Percentiles rank a stretch among this genome's conserved stretches.
Evolutionary conservation across 1,140 invertebrate species (phyloP).

Genomic region (Acromyrmex charruanus): DNA sequence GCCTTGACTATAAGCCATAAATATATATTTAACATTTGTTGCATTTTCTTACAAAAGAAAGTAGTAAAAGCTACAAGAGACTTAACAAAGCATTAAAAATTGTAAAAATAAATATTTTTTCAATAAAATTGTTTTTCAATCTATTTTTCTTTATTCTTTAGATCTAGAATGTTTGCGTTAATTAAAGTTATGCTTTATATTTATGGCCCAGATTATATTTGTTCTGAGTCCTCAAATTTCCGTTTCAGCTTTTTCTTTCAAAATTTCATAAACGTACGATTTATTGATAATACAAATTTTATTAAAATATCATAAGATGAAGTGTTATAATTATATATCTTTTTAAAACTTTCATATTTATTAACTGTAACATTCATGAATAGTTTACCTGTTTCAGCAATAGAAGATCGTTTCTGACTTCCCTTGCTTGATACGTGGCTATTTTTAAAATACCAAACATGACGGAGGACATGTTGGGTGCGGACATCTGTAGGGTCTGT

Average conservation of each 20-base stretch:
- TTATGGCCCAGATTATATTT: neutral
- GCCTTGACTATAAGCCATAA: too few relatives aligned
- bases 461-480: conserved; percentile 87
- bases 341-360: neutral
- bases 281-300: neutral
- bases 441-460: conserved; percentile 79
- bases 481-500: conserved; percentile 99
- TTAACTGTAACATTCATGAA: neutral
- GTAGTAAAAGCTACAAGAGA: too few relatives aligned
- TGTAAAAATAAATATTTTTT: too few relatives aligned
- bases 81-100: too few relatives aligned
- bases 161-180: too few relatives aligned
- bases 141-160: too few relatives aligned
- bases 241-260: too few relatives aligned
- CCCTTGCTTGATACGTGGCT: conserved; percentile 16
- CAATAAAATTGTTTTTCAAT: too few relatives aligned
- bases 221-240: neutral
- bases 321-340: neutral
- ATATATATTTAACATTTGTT: too few relatives aligned
- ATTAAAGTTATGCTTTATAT: too few relatives aligned
- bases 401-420: conserved; percentile 38
- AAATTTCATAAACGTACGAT: neutral
- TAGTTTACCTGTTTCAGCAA: conserved; percentile 39
- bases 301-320: too few relatives aligned
- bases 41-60: too few relatives aligned